Base-by-base conservation (phyloP, 2,797 vertebrate species). In the Catamblyrhynchus diadema region DNA sequence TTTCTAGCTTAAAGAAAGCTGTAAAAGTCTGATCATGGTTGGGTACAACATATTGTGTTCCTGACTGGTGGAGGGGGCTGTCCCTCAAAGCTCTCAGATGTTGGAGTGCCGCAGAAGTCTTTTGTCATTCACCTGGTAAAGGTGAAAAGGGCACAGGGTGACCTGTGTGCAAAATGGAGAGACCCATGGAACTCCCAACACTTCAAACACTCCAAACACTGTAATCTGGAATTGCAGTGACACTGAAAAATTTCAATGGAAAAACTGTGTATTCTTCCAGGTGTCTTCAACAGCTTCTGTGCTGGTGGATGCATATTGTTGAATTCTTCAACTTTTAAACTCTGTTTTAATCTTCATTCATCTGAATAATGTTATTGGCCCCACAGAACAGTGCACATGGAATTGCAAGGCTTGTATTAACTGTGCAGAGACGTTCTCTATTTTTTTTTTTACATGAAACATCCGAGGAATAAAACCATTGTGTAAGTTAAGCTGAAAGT, bases 21-120 rank as follows among this genome's bases (percentile, higher is more conserved):
- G 25, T 47, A 8, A 8, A 78, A 64, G 23, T 33, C 60, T 73
- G 25, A 33, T 65, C 6, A 14, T 61, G 23, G 18, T 37, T 50
- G 53, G 33, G 28, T 45, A 24, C 4, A n/a, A 4, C 0, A 1
- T 15, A 5, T n/a, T 70, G 5, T 47, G 14, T 33, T 83, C 37
- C n/a, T 69, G 39, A 5, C 21, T 48, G 25, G 39, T 45, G 56
- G 12, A 65, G 39, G 39, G 30, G 45, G 16, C 3, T 19, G 19
- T 30, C 9, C 18, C 21, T 54, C 28, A 41, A 37, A 77, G 16
- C 16, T 61, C 24, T 53, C 44, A 57, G 50, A 19, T 42, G 3
- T 0, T 66, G 17, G 27, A 35, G 3, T 28, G 20, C 44, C 50
- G 62, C 7, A 15, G 10, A 16, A 37, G 0, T 0, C 14, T 56